These are phyloP conservation scores for Turritopsis rubra DNA, from an alignment of 30 jellyfish, hydroid and myxozoan species.

Conservation along the genomic window DNA sequence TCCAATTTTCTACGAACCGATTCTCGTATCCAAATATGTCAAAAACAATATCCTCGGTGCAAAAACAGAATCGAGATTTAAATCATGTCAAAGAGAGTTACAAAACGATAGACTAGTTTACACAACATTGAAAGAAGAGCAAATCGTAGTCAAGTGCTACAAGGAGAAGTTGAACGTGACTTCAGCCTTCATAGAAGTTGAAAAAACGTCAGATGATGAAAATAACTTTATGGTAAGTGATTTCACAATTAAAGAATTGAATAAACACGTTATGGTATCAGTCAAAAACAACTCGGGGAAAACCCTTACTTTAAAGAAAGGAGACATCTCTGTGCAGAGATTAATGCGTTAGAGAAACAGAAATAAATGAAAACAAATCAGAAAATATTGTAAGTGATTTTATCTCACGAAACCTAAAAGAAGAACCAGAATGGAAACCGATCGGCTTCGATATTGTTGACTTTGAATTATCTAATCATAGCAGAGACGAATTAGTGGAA, in stretches of 20 bases:
- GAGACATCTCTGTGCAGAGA: too few relatives aligned
- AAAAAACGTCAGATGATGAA: too few relatives aligned
- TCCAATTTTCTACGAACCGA: slow-evolving; percentile 3
- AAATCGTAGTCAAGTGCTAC: too few relatives aligned
- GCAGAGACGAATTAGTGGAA: slow-evolving; percentile 7
- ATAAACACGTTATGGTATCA: too few relatives aligned
- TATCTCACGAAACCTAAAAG: not conserved
- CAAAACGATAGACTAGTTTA: not conserved
- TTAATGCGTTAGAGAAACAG: slow-evolving; percentile 21
- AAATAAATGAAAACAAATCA: slow-evolving; percentile 1
- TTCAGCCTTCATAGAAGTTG: too few relatives aligned
- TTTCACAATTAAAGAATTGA: too few relatives aligned
- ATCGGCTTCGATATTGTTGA: not conserved
- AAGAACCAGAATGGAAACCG: not conserved
- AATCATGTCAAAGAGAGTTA: not conserved
- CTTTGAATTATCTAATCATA: slow-evolving; percentile 1
- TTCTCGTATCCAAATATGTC: not conserved
- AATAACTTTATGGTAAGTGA: too few relatives aligned
- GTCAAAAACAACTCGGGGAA: too few relatives aligned
- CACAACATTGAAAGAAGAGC: too few relatives aligned
- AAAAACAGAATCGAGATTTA: not conserved
- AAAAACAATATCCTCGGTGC: not conserved
- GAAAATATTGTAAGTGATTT: not conserved
- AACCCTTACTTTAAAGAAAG: too few relatives aligned
- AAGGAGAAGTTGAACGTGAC: too few relatives aligned